phyloP scores from a whole-genome alignment of 2,888 invertebrate species.

The Apoda limacodes region DNA sequence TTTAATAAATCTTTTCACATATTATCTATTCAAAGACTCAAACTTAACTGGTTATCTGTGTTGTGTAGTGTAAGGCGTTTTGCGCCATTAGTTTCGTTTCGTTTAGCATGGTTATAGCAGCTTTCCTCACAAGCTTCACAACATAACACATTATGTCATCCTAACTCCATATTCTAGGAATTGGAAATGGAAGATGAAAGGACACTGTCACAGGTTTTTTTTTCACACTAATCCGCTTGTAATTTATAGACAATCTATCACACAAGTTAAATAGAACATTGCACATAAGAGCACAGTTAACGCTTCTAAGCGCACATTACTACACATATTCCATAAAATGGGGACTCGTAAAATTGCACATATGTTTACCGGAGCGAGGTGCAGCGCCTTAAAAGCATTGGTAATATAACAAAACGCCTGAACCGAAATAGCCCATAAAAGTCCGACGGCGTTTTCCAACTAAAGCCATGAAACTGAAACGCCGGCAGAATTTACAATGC shows the following conservation, averaged over 20 bases:
- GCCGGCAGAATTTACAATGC: slow-evolving; percentile 65
- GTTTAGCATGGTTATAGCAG: too few species aligned
- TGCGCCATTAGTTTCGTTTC: too few species aligned
- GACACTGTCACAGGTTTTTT: slow-evolving; percentile 9
- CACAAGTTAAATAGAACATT: slow-evolving; percentile 23
- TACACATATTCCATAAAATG: slow-evolving; percentile 60
- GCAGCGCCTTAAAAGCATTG: slow-evolving; percentile 70
- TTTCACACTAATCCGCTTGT: neutral
- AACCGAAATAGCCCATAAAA: slow-evolving; percentile 71
- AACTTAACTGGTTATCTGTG: too few species aligned
- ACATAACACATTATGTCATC: too few species aligned
- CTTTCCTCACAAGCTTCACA: too few species aligned
- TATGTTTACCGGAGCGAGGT: slow-evolving; percentile 64
- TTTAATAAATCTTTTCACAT: too few species aligned
- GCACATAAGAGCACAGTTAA: slow-evolving; percentile 27
- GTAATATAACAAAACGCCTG: slow-evolving; percentile 71
- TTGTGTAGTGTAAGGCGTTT: too few species aligned
- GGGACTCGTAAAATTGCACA: slow-evolving; percentile 59
- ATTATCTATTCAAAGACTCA: too few species aligned
- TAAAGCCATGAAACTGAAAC: slow-evolving; percentile 69
- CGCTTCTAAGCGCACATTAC: slow-evolving; percentile 40
- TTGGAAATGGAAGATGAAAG: too few species aligned
- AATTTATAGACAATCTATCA: too few species aligned
- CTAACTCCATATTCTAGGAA: too few species aligned
- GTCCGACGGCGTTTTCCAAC: slow-evolving; percentile 67